Percentiles rank a stretch among this genome's conserved stretches.
Evolutionary conservation across 2,797 vertebrate species (phyloP).

Genomic region (Clarias laeviceps): DNA sequence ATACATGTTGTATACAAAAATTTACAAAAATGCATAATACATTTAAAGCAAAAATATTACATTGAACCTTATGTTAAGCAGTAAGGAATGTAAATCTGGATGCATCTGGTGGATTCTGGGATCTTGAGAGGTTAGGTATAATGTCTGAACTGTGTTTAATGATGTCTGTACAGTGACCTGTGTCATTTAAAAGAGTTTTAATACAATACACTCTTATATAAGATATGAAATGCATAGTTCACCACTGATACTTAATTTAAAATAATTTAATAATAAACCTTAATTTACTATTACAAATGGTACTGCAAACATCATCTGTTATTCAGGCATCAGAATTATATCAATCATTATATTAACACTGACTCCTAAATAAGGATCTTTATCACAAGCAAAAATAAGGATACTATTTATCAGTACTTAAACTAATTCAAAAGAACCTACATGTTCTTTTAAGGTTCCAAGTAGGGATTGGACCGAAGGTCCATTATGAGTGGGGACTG

Average conservation of each 20-base stretch:
- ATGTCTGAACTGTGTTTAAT: background rate
- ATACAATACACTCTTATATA: background rate
- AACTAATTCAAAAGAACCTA: constrained; percentile 17
- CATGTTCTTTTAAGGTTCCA: background rate
- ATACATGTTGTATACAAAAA: background rate
- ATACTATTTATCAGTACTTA: background rate
- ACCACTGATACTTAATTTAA: background rate
- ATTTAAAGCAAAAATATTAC: background rate
- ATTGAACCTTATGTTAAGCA: background rate
- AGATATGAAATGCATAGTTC: background rate
- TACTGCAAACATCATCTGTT: background rate
- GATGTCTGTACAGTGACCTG: background rate
- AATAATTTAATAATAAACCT: background rate
- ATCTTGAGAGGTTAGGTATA: background rate
- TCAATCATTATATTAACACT: background rate
- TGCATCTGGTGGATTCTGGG: background rate
- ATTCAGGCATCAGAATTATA: background rate
- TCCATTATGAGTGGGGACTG: background rate
- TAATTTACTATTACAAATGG: background rate
- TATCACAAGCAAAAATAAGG: background rate
- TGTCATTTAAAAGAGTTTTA: background rate
- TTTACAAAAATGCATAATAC: background rate
- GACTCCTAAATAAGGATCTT: background rate
- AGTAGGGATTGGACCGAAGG: background rate
- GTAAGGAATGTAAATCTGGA: background rate